Evolutionary conservation across 2,888 invertebrate genomes (phyloP).

Genomic region (Xestia c-nigrum): DNA sequence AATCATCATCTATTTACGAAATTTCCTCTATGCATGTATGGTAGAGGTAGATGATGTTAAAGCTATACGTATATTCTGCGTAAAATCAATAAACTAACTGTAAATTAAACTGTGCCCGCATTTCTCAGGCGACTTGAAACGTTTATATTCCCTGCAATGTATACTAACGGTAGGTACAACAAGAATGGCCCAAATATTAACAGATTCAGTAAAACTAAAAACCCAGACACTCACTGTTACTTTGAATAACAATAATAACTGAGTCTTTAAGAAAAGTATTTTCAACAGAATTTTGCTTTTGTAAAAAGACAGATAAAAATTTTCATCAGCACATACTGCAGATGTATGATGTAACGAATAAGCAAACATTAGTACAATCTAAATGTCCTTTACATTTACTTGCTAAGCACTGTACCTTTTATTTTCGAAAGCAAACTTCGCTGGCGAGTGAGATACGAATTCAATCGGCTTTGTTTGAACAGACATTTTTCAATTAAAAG

Average conservation of each 20-base stretch:
- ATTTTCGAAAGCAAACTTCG: conserved; percentile 37
- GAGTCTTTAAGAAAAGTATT: background rate
- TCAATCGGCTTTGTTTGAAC: conserved; percentile 79
- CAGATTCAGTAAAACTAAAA: background rate
- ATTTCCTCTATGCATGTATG: background rate
- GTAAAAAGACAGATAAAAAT: background rate
- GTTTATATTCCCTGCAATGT: background rate
- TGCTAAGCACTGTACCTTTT: conserved; percentile 18
- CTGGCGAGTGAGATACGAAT: conserved; percentile 74
- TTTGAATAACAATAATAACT: background rate
- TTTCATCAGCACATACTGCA: background rate
- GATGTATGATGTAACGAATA: background rate
- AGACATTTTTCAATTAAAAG: conserved; percentile 84
- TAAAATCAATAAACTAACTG: background rate
- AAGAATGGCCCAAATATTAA: background rate
- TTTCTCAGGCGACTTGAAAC: background rate
- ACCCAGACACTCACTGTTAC: background rate
- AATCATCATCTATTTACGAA: background rate
- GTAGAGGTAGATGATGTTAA: background rate
- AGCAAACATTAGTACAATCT: background rate
- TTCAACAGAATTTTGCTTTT: background rate
- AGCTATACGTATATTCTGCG: background rate
- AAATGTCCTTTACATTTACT: conserved; percentile 9
- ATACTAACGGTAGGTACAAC: background rate
- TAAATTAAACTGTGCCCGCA: background rate